phyloP scores from a whole-genome alignment of 2,797 vertebrate species.

The Tadarida brasiliensis region DNA sequence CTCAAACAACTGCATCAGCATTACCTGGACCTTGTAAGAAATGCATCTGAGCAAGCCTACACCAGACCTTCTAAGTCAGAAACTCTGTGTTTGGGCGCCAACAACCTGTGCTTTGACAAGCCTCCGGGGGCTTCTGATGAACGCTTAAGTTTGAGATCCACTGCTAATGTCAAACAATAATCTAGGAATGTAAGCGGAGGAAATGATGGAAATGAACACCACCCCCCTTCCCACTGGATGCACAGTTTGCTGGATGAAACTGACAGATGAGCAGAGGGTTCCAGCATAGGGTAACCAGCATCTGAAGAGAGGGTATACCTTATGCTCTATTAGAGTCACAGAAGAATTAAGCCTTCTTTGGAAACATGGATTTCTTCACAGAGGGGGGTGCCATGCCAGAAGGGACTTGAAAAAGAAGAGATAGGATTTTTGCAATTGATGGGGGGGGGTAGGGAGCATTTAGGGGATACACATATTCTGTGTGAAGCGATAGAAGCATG shows the following conservation, averaged over 20 bases:
- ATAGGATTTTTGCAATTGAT: neutral
- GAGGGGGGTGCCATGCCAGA: neutral
- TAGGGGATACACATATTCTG: neutral
- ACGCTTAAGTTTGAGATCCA: neutral
- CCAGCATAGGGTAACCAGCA: neutral
- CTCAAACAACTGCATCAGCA: neutral
- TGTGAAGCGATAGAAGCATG: neutral
- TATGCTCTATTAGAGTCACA: neutral
- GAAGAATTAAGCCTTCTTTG: neutral
- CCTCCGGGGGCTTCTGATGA: neutral
- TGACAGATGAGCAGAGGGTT: neutral
- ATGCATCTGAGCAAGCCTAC: neutral
- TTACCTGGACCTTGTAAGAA: neutral
- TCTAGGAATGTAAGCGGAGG: neutral
- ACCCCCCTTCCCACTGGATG: neutral
- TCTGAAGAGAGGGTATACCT: neutral
- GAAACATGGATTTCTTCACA: neutral
- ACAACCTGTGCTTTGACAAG: neutral
- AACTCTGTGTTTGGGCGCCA: neutral
- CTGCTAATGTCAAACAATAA: neutral
- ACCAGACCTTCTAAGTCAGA: neutral
- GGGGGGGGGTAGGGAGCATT: neutral
- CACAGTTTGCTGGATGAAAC: neutral
- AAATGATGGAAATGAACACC: neutral
- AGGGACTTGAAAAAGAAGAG: neutral